Percentiles rank a stretch among this genome's conserved stretches.
Evolutionary conservation across 2,888 invertebrate species (phyloP).

Genomic region (Caenorhabditis sinica): DNA sequence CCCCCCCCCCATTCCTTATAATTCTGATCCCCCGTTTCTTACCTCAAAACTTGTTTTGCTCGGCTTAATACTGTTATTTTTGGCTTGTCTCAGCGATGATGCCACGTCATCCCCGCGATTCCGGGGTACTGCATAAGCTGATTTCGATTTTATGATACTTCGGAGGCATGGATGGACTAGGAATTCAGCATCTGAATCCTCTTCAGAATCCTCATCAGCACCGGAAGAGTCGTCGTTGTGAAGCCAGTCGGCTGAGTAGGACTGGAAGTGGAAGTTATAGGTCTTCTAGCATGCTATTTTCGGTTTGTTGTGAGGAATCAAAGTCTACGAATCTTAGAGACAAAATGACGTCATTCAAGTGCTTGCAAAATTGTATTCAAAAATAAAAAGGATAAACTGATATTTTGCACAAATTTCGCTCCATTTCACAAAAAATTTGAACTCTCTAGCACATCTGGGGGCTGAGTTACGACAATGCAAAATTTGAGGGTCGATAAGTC

Average conservation of each 20-base stretch:
- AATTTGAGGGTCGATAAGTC: neutral
- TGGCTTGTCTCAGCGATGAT: neutral
- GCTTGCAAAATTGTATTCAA: no score
- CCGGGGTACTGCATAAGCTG: conserved; percentile 69
- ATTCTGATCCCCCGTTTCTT: no score
- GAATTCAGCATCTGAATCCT: conserved; percentile 67
- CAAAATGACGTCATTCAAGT: no score
- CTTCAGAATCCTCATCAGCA: conserved; percentile 44
- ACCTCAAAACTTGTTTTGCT: conserved; percentile 74
- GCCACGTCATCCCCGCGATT: conserved; percentile 9
- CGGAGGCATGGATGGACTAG: conserved; percentile 71
- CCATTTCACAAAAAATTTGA: no score
- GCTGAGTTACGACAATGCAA: no score
- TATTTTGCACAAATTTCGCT: no score
- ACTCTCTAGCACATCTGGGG: no score
- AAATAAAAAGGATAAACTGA: no score
- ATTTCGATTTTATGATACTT: conserved; percentile 73
- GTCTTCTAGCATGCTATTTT: no score
- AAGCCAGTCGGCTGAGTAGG: conserved; percentile 60
- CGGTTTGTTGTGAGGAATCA: no score
- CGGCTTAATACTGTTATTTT: conserved; percentile 63
- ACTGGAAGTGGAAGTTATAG: conserved; percentile 27
- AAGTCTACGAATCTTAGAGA: no score
- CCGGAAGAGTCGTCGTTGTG: conserved; percentile 47
- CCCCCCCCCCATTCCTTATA: no score